phyloP scores from a whole-genome alignment of 2,888 invertebrate species.

The Salticus scenicus region DNA sequence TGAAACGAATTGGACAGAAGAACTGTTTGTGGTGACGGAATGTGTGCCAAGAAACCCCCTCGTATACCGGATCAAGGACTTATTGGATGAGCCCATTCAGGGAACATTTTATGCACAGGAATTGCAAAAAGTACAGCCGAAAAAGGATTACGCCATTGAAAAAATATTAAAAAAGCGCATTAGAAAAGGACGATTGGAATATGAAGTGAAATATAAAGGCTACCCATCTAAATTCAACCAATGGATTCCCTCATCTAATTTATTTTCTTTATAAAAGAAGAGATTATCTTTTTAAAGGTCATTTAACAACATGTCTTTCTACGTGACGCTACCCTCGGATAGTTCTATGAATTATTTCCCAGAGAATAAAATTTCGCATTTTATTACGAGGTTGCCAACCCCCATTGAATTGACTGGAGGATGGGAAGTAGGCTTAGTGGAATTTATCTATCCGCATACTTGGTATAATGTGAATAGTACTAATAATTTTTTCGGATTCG shows the following conservation, averaged over 20 bases:
- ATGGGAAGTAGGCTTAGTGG: constrained; percentile 72
- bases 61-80: constrained; percentile 19
- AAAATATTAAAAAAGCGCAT: constrained; percentile 27
- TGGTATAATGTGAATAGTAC: constrained; percentile 26
- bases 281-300: background rate
- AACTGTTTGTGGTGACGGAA: constrained; percentile 24
- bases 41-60: constrained; percentile 6
- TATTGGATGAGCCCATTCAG: constrained; percentile 10
- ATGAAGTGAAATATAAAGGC: constrained; percentile 28
- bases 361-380: constrained; percentile 72
- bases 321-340: constrained; percentile 72
- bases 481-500: constrained; percentile 18
- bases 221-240: constrained; percentile 30
- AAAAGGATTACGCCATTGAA: constrained; percentile 11
- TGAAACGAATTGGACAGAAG: constrained; percentile 45
- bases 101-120: constrained; percentile 40
- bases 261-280: constrained; percentile 23
- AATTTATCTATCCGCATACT: constrained; percentile 70
- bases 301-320: constrained; percentile 37
- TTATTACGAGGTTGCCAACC: constrained; percentile 72
- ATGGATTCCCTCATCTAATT: constrained; percentile 15
- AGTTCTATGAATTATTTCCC: constrained; percentile 72
- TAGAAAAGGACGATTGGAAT: constrained; percentile 9
- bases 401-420: constrained; percentile 71
- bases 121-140: constrained; percentile 27